Conservation (phyloP, 2,113 vertebrate genomes). For the Ramphastos sulfuratus region DNA sequence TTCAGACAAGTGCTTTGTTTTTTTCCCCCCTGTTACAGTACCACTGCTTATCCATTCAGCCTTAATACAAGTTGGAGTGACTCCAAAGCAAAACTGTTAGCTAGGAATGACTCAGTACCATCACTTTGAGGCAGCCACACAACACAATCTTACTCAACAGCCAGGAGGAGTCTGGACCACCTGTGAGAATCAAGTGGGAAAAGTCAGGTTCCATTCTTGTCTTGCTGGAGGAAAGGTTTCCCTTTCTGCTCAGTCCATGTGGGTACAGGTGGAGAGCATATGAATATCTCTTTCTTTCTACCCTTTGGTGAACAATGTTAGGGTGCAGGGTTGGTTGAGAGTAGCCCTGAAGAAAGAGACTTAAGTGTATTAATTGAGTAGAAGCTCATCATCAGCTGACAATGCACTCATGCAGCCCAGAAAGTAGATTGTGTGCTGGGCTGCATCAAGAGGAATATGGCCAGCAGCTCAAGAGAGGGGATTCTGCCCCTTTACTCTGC, state of each 20-base stretch:
- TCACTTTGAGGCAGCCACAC: background rate
- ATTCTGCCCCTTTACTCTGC: no score
- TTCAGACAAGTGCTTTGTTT: background rate
- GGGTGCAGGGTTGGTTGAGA: background rate
- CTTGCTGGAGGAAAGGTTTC: background rate
- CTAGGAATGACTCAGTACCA: background rate
- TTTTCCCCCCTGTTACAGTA: background rate
- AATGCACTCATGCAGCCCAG: no score
- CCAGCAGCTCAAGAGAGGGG: no score
- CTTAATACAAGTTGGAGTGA: background rate
- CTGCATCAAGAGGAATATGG: no score
- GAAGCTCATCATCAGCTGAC: no score
- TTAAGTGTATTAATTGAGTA: no score
- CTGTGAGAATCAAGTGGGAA: background rate
- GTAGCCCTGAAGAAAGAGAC: no score
- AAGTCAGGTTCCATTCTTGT: background rate
- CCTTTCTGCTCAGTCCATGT: background rate
- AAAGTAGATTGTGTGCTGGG: no score
- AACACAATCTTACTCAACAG: background rate
- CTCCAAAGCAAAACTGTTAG: background rate
- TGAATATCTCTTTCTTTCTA: background rate
- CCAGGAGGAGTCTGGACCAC: background rate
- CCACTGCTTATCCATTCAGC: rapidly evolving
- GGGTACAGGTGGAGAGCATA: background rate
- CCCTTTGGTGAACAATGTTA: rapidly evolving